A percentile compares a stretch with the other conserved stretches of the same genome.
These are phyloP conservation scores for Heliconius hewitsoni DNA, from an alignment of 1,140 invertebrate genomes.

Conservation along the genomic window DNA sequence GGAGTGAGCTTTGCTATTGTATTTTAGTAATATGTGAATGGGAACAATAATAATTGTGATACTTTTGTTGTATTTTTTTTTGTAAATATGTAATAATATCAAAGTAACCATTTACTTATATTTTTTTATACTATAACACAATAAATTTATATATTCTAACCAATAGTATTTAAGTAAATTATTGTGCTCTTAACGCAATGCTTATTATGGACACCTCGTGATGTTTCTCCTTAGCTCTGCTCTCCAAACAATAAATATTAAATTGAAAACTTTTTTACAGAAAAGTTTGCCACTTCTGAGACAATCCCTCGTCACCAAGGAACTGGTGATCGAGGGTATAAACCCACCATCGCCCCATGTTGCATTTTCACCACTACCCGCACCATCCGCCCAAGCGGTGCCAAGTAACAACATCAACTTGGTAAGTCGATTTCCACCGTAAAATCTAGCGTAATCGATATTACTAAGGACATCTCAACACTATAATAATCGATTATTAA, in stretches of 20 bases:
- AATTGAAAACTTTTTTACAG: slow-evolving; percentile 78
- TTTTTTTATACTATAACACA: not conserved
- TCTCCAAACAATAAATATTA: not conserved
- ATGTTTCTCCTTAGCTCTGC: not conserved
- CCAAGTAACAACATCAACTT: not conserved
- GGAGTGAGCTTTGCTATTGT: slow-evolving; percentile 12
- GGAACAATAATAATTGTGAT: not conserved
- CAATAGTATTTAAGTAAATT: not conserved
- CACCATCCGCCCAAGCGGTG: slow-evolving; percentile 48
- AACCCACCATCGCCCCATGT: slow-evolving; percentile 86
- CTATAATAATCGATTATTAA: slow-evolving; percentile 13
- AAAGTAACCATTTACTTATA: not conserved
- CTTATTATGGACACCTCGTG: not conserved
- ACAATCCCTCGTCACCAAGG: slow-evolving; percentile 93
- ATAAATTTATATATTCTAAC: not conserved
- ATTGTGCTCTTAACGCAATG: not conserved
- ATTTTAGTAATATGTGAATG: slow-evolving; percentile 3
- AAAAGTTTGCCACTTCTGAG: slow-evolving; percentile 97
- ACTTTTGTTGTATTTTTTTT: not conserved
- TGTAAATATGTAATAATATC: not conserved
- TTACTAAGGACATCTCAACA: not conserved
- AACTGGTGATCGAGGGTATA: slow-evolving; percentile 97
- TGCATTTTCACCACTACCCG: slow-evolving; percentile 56
- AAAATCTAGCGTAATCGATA: not conserved
- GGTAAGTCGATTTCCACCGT: not conserved